A percentile compares a stretch with the other conserved stretches of the same genome.
These are phyloP conservation scores for Hemicrepidius hirtus DNA, from an alignment of 2,888 invertebrate species.

Conservation along the genomic window DNA sequence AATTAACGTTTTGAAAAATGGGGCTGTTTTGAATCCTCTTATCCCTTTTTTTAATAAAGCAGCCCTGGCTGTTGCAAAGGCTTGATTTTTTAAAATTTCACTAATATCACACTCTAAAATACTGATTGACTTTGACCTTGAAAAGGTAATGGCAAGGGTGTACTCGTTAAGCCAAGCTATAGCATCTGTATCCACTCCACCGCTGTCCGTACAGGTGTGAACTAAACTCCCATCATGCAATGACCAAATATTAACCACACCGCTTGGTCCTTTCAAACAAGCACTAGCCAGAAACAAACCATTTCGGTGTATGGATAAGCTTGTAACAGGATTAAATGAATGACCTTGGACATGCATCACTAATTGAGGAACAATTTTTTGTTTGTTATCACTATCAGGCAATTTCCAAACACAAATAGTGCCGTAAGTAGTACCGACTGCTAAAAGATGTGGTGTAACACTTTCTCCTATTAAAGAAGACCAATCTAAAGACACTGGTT, in stretches of 20 bases:
- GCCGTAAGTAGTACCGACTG: constrained; percentile 75
- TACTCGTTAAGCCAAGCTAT: constrained; percentile 74
- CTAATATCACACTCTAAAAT: constrained; percentile 72
- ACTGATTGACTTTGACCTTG: constrained; percentile 74
- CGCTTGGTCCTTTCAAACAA: constrained; percentile 69
- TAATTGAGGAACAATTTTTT: constrained; percentile 63
- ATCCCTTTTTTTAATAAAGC: constrained; percentile 74
- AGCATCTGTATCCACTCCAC: constrained; percentile 72
- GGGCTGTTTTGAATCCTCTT: constrained; percentile 73
- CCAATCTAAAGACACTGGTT: constrained; percentile 74
- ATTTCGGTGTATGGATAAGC: constrained; percentile 73
- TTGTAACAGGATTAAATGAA: constrained; percentile 73
- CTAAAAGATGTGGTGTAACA: constrained; percentile 69
- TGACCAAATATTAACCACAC: constrained; percentile 77
- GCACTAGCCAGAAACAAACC: constrained; percentile 76
- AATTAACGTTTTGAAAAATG: constrained; percentile 73
- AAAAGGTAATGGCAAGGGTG: constrained; percentile 74
- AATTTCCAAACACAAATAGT: constrained; percentile 73
- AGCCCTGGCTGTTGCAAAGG: constrained; percentile 73
- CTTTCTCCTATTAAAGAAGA: constrained; percentile 72
- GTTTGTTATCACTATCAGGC: constrained; percentile 62
- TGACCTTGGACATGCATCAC: constrained; percentile 74
- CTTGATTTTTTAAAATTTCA: constrained; percentile 70
- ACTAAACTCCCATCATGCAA: constrained; percentile 75
- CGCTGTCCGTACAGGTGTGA: constrained; percentile 74